Conservation (phyloP, 92 coral and sea anemone species). For the Paragorgia papillata region DNA sequence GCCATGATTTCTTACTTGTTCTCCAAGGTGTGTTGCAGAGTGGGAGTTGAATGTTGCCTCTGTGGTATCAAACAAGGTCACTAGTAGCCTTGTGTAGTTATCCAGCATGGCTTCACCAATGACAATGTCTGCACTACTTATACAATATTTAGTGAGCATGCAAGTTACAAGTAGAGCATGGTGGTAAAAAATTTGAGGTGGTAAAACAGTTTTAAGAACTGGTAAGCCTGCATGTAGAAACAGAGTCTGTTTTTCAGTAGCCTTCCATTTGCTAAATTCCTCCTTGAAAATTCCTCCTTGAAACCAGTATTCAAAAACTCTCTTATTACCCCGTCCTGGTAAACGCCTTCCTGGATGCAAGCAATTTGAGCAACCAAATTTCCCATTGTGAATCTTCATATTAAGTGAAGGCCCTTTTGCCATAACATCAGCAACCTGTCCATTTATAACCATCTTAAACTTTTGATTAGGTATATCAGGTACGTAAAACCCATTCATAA, state of each 20-base stretch:
- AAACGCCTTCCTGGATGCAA: constrained; percentile 61
- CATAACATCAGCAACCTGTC: constrained; percentile 64
- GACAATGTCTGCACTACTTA: constrained; percentile 19
- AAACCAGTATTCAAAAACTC: constrained; percentile 44
- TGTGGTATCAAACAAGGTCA: constrained; percentile 13
- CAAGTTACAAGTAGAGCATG: constrained; percentile 61
- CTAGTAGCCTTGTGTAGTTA: constrained; percentile 33
- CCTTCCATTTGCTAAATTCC: constrained; percentile 69
- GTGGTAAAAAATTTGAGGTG: constrained; percentile 59
- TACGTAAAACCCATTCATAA: constrained; percentile 51
- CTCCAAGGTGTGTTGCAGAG: constrained; percentile 50
- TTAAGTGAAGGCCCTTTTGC: constrained; percentile 68
- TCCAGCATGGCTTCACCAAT: constrained; percentile 36
- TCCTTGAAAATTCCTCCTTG: constrained; percentile 59
- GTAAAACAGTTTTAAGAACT: constrained; percentile 42
- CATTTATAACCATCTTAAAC: constrained; percentile 52
- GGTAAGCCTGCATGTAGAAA: constrained; percentile 69
- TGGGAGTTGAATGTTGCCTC: constrained; percentile 50
- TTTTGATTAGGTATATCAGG: constrained; percentile 28
- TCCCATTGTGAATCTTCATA: constrained; percentile 57
- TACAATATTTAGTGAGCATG: too few species aligned
- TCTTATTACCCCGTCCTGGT: constrained; percentile 48
- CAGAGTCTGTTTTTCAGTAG: constrained; percentile 61
- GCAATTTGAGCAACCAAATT: constrained; percentile 60
- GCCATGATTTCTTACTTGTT: constrained; percentile 69